Conservation (phyloP, 2,888 invertebrate species). For the Chorisops tibialis region DNA sequence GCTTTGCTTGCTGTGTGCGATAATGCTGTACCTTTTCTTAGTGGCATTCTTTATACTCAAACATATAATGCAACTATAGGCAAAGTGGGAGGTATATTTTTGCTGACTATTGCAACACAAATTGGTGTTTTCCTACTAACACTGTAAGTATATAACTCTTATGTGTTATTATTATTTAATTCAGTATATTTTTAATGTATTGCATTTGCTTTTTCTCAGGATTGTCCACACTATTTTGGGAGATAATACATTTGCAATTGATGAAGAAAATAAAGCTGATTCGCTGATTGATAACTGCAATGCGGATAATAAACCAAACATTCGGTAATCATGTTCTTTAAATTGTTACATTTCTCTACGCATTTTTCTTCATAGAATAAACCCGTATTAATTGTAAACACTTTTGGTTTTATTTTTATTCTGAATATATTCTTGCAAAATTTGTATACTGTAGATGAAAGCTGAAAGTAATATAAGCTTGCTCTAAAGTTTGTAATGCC, state of each 20-base stretch:
- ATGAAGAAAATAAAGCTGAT: conserved; percentile 42
- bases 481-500: no score
- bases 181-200: background rate
- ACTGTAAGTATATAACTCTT: conserved; percentile 65
- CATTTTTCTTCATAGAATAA: no score
- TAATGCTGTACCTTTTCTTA: conserved; percentile 73
- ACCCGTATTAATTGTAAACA: no score
- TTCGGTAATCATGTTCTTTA: no score
- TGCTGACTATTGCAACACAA: conserved; percentile 70
- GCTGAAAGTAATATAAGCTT: no score
- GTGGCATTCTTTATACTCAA: conserved; percentile 69
- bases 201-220: conserved; percentile 40
- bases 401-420: no score
- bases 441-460: no score
- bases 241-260: conserved; percentile 42
- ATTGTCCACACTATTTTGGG: conserved; percentile 47
- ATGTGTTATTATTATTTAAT: no score
- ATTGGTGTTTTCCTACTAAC: conserved; percentile 62
- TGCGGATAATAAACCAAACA: no score
- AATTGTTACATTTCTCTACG: no score
- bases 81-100: conserved; percentile 63
- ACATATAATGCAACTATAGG: conserved; percentile 65
- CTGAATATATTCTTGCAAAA: no score
- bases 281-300: conserved; percentile 36
- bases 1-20: conserved; percentile 76